Base-by-base conservation (phyloP, 30 jellyfish, hydroid and myxozoan genomes). In the Cassiopea andromeda region DNA sequence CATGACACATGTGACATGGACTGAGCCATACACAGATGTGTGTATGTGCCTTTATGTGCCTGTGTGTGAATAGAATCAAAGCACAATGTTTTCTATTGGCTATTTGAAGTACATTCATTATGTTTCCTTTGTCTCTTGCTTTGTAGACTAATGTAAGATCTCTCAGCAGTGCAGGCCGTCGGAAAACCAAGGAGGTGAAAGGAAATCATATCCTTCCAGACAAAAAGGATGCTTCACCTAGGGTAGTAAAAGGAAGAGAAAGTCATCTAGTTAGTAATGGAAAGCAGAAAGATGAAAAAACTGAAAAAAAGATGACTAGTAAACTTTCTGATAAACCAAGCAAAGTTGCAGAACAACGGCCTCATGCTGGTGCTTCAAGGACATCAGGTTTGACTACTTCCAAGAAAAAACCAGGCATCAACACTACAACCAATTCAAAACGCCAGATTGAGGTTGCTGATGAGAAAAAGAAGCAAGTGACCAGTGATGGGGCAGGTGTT, bases 91-190 rank as follows among this genome's bases (percentile, higher is more conserved):
- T 27, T 27, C 38, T 27, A 27, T 27, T 27, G 38, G 38, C 38
- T 27, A 27, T 27, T 27, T 27, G 38, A 27, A 27, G 38, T 27
- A 27, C 38, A 27, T 27, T 27, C 38, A 54, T 6, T 54, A 10
- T 54, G 12, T 54, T 54, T 6, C 7, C 10, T n/a, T 17, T 6
- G 16, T 67, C 44, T 9, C 47, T 45, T 16, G 7, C 54, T 66
- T 82, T 75, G 69, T 73, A 89, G 96, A 73, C 77, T 48, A 81
- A 90, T 38, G 72, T 90, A 9, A 70, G 90, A 61, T 48, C 93
- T n/a, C 89, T 83, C 44, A 81, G 92, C 90, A 90, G 97, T 83
- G 97, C 97, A 5, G 97, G 97, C 17, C 81, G 97, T 8, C 87
- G 97, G 60, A 90, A 90, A 60, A 90, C 97, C 38, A 90, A 70